Base-by-base conservation (phyloP, 2,888 invertebrate genomes). In the Drosophila kambysellisi region DNA sequence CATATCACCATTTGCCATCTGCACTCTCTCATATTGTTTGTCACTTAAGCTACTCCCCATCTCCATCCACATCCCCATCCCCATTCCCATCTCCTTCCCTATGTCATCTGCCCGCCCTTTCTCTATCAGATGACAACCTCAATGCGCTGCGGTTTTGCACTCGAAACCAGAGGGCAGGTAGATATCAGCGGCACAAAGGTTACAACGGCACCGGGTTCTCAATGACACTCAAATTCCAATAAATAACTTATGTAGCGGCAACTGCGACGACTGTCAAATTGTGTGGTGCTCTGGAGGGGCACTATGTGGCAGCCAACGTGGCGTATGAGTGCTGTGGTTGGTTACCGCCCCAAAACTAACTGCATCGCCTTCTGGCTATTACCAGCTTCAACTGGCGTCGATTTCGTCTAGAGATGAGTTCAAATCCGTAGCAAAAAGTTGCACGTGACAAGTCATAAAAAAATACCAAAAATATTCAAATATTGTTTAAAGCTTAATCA, bases 201-300 rank as follows among this genome's bases (percentile, higher is more conserved):
- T 67, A 11, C 56, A n/a, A 12, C 25, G 57, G 39, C 58, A 33
- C 20, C n/a, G 32, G 46, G 57, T 50, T 64, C 72, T 69, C 73
- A 73, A 64, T 73, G 81, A 76, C 83, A 83, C 79, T 83, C 79
- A 81, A 82, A 83, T 82, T 83, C 79, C 82, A 83, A 82, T 82
- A 82, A 82, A 82, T 82, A 83, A 82, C 78, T 83, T 72, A 83
- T 82, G 72, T 81, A 82, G 67, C 74, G 58, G 72, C 74, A 72
- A 76, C 80, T 76, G 73, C 83, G 63, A 76, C 70, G 74, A 69
- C 80, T 82, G 74, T 76, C 76, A 68, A 53, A 68, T 41, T 54
- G 50, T 52, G 57, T 25, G 39, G 39, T 25, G 57, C 17, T 29
- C 46, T 37, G 25, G 39, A 11, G 33, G 29, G 17, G 4, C 1